Evolutionary conservation across 2,888 invertebrate genomes (phyloP).

Genomic region (Belgica antarctica): DNA sequence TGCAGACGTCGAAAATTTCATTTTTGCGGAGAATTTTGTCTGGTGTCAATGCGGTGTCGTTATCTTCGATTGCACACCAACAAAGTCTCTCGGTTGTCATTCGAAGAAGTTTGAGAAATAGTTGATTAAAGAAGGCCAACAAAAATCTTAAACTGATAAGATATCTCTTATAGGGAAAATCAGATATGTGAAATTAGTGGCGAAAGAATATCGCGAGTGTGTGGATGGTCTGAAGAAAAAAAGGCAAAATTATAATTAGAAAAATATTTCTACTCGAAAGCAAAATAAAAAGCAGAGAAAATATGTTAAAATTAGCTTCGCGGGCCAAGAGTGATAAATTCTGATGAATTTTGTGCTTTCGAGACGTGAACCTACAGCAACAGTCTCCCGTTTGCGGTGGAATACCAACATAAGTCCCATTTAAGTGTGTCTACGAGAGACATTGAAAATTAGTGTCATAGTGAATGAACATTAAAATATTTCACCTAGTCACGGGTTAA

Average conservation of each 20-base stretch:
- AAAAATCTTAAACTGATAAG: constrained; percentile 18
- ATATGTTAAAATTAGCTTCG: constrained; percentile 23
- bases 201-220: constrained; percentile 22
- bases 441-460: constrained; percentile 4
- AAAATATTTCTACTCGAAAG: constrained; percentile 19
- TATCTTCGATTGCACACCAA: not conserved
- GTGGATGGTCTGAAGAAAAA: not conserved
- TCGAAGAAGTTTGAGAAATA: not conserved
- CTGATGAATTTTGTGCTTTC: not conserved
- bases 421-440: constrained; percentile 10
- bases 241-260: constrained; percentile 30
- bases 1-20: too few relatives aligned
- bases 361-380: not conserved
- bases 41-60: not conserved
- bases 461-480: not conserved
- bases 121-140: not conserved
- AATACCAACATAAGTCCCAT: not conserved
- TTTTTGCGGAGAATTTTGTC: too few relatives aligned
- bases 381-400: not conserved
- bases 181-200: constrained; percentile 12
- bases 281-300: not conserved
- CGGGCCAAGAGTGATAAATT: constrained; percentile 7
- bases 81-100: not conserved
- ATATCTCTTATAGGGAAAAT: not conserved
- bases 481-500: constrained; percentile 12